A percentile compares a stretch with the other conserved stretches of the same genome.
Conservation (phyloP, 2,113 vertebrate genomes). For the Callorhinus ursinus region DNA sequence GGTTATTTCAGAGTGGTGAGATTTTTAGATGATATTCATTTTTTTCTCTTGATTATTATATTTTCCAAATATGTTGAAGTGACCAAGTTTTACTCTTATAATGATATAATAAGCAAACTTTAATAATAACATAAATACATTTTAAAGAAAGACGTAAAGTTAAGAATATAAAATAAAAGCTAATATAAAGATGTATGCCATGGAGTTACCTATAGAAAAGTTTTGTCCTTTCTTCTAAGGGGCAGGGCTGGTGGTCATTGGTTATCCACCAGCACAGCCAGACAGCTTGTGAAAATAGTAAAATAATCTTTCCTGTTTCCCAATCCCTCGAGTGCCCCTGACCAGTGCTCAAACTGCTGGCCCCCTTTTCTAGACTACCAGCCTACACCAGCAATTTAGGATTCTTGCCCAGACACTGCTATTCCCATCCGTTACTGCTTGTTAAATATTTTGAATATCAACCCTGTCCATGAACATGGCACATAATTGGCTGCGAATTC, state of each 20-base stretch:
- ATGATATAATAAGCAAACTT: background rate
- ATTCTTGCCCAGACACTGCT: background rate
- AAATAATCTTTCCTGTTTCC: background rate
- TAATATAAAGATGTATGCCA: background rate
- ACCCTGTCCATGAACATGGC: fast-evolving
- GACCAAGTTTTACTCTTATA: background rate
- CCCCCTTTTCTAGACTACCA: background rate
- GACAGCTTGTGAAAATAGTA: background rate
- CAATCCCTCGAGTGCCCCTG: too few relatives aligned
- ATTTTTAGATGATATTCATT: background rate
- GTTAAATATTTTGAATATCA: background rate
- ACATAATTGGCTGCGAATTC: background rate
- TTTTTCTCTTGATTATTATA: background rate
- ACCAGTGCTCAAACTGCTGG: too few relatives aligned
- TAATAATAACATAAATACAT: background rate
- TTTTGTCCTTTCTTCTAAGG: background rate
- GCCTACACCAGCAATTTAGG: background rate
- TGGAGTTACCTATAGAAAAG: background rate
- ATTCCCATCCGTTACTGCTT: fast-evolving
- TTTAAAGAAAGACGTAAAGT: background rate
- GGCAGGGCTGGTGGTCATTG: background rate
- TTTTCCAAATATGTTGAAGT: background rate
- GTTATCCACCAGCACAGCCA: background rate
- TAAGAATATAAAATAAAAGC: background rate
- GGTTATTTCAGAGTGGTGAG: background rate